Conservation (phyloP, 1,140 invertebrate genomes). For the Drosophila leontia region DNA sequence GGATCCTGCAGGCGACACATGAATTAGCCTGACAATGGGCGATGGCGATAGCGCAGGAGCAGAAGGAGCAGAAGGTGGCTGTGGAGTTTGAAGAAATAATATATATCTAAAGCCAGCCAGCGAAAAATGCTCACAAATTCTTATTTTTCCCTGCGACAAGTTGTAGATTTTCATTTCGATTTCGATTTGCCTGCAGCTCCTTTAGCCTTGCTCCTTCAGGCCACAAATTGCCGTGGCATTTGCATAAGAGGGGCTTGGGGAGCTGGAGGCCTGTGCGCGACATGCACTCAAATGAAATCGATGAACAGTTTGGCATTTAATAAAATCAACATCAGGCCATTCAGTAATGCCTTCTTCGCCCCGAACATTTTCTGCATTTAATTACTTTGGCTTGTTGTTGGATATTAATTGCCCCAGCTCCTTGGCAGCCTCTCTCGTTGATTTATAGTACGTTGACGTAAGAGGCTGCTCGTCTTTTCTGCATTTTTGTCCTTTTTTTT, state of each 20-base stretch:
- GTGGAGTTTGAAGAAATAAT: conserved; percentile 11
- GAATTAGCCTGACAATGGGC: conserved; percentile 77
- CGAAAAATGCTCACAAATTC: conserved; percentile 26
- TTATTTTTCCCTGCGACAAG: conserved; percentile 45
- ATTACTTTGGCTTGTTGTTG: conserved; percentile 25
- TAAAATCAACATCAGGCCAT: conserved; percentile 59
- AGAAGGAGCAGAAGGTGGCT: neutral
- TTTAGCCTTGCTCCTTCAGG: conserved; percentile 16
- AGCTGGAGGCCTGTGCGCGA: conserved; percentile 56
- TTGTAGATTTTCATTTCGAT: conserved; percentile 81
- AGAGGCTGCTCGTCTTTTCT: neutral
- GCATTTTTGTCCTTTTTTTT: neutral
- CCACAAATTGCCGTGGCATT: conserved; percentile 64
- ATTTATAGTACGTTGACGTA: conserved; percentile 16
- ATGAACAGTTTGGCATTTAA: conserved; percentile 72
- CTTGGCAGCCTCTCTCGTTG: neutral
- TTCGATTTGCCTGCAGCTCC: conserved; percentile 56
- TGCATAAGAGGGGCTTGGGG: conserved; percentile 39
- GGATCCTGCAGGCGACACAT: conserved; percentile 77
- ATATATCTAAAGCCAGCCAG: conserved; percentile 7
- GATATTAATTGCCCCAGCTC: conserved; percentile 22
- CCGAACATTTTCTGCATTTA: conserved; percentile 21
- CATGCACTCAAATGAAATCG: conserved; percentile 68
- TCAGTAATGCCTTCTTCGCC: conserved; percentile 3
- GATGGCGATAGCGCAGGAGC: conserved; percentile 46